Conservation (phyloP, 2,113 vertebrate genomes). For the Eublepharis macularius region DNA sequence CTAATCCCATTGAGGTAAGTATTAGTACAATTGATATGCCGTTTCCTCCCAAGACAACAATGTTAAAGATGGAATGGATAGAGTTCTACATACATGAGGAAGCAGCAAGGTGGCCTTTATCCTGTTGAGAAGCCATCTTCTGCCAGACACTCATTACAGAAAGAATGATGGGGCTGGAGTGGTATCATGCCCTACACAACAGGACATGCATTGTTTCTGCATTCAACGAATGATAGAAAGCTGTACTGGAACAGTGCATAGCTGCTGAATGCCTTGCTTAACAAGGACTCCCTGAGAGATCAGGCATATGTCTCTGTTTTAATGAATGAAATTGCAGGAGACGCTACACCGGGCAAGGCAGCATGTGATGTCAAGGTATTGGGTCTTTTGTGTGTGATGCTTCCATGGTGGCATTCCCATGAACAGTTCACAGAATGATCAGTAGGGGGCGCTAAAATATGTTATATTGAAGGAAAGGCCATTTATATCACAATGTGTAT, state of each 20-base stretch:
- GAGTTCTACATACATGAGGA: not conserved
- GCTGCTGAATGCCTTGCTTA: not conserved
- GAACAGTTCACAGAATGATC: not conserved
- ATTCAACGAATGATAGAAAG: not conserved
- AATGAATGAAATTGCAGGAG: not conserved
- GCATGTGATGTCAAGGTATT: not conserved
- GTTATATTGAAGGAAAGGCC: not conserved
- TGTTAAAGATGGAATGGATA: slow-evolving; percentile 5
- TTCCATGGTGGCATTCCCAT: not conserved
- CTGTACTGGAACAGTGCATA: not conserved
- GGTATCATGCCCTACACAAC: not conserved
- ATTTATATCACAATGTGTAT: fast-evolving
- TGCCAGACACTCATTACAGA: not conserved
- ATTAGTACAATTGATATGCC: not conserved
- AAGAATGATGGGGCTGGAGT: not conserved
- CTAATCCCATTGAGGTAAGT: not conserved
- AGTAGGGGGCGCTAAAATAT: slow-evolving; percentile 5
- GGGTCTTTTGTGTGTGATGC: not conserved
- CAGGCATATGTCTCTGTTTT: not conserved
- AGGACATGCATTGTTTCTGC: not conserved
- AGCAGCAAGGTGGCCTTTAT: slow-evolving; percentile 27
- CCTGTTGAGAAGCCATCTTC: slow-evolving; percentile 32
- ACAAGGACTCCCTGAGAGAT: fast-evolving
- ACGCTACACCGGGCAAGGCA: not conserved
- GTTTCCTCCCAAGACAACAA: not conserved